These are phyloP conservation scores for Heliconius erato DNA, from an alignment of 2,888 invertebrate genomes.

Conservation along the genomic window DNA sequence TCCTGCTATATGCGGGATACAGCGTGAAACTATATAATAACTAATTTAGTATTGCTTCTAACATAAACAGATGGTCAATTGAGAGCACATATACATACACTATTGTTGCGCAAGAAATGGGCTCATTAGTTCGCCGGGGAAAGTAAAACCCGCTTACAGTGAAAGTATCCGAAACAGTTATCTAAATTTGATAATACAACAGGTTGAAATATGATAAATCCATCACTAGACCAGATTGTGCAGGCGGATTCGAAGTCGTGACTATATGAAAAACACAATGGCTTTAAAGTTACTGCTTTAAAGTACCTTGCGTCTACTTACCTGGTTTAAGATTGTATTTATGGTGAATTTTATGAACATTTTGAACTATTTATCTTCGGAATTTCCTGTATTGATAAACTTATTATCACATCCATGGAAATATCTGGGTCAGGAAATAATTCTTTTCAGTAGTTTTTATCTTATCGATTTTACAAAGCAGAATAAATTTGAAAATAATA, in stretches of 20 bases:
- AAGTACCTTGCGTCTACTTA: conserved; percentile 61
- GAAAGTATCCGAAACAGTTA: conserved; percentile 79
- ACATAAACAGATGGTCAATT: conserved; percentile 20
- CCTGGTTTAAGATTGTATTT: conserved; percentile 60
- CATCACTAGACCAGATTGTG: conserved; percentile 37
- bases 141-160: conserved; percentile 79
- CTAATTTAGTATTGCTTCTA: background rate
- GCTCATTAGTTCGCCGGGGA: conserved; percentile 68
- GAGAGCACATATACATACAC: conserved; percentile 43
- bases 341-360: conserved; percentile 31
- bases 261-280: conserved; percentile 36
- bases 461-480: too few species aligned
- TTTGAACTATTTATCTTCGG: conserved; percentile 60
- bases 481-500: background rate
- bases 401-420: conserved; percentile 60
- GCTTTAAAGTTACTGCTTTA: conserved; percentile 36
- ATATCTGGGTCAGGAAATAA: conserved; percentile 64
- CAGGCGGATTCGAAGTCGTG: conserved; percentile 36
- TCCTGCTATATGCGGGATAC: too few species aligned
- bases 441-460: conserved; percentile 36
- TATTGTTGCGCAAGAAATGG: conserved; percentile 71
- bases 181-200: conserved; percentile 74
- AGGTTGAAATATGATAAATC: conserved; percentile 47
- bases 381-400: conserved; percentile 67
- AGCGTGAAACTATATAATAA: too few species aligned